Base-by-base conservation (phyloP, 2,797 vertebrate species). In the Vespertilio murinus region DNA sequence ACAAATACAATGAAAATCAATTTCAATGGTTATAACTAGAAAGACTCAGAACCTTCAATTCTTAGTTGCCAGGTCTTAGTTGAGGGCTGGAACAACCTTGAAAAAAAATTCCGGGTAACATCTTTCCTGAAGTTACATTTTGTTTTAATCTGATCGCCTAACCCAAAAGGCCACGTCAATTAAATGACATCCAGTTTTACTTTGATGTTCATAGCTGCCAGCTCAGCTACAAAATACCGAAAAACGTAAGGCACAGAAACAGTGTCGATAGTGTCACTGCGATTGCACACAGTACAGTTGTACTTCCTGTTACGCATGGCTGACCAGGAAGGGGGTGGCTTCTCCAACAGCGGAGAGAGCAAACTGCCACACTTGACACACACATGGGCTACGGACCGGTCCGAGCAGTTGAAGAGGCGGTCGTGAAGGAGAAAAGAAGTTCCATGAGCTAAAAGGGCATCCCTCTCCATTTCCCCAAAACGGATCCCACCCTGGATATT, bases 151-250 rank as follows among this genome's bases (percentile, higher is more conserved):
- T 14, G 64, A 61, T 30, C 54, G 56, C 33, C 40, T 59, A 70
- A 78, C 59, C 33, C 45, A 38, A 65, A 83, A 79, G 70, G 40
- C 38, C 20, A 99, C 97, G 0, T 98, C 98, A 42, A 70, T 88
- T 94, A 97, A 65, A 94, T 0, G 10, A 99, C 97, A 0, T 98
- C 98, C 42, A 99, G 97, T 94, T 99, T 99, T 42, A 99, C 98
- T 98, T 99, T 99, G 95, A 99, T 99, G 96, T 99, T 99, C 99
- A 99, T 99, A 18, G 99, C 99, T 0, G 99, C 99, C 40, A 99
- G 98, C 96, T 99, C 99, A 0, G 99, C 99, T n/a, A 99, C 98
- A 64, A 99, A 99, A 97, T 99, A 99, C 45, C 99, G 98, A 97
- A 99, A 99, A 10, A 99, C 99, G 0, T 99, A 99, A 0, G 99